Evolutionary conservation across 1,140 invertebrate species (phyloP), one percentile per base, ranked within the genome.

Genomic region (Trissolcus basalis): DNA sequence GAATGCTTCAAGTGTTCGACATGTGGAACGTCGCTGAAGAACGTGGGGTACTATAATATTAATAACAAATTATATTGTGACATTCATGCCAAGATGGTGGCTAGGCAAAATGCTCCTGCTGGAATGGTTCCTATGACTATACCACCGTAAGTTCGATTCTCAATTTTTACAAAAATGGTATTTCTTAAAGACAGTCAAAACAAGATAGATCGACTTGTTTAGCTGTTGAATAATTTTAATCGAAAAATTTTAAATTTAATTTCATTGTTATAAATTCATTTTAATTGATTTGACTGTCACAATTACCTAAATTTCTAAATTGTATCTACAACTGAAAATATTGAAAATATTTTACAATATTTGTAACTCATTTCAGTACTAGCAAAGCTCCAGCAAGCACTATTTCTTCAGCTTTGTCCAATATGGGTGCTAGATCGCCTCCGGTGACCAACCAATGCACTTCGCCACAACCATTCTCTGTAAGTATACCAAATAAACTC

Each of bases 1-100:
- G 96, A 98, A 82, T 99, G 97, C 88, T 98, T 99, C 91, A 97
- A 97, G 87, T 99, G 97, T 87, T 92, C 95, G 45, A 97, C 96
- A 41, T 99, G 97, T 86, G 96, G 97, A 71, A 93, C 95, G 32
- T 97, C 96, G 9, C 89, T 98, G 68, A 98, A 98, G 89, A 98
- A 99, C 89, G 94, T 97, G 85, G 96, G 96, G 48, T 98, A 98
- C 86, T 98, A 97, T 91, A 97, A 96, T 85, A 93, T 98, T 83
- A 97, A 97, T 86, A 96, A 96, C 82, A 98, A 98, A 89, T 89
- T 99, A 53, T 98, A 98, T 87, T 98, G 97, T 89, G 97, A 99
- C 86, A 94, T 97, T 77, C 96, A 98, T 85, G 97, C 96, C 39
- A 96, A 95, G 88, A 90, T 96, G 81, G 95, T 96, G 6, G 95